Percentiles rank a stretch among this genome's conserved stretches.
Evolutionary conservation across 1,140 invertebrate species (phyloP).

Genomic region (Drosophila erecta): DNA sequence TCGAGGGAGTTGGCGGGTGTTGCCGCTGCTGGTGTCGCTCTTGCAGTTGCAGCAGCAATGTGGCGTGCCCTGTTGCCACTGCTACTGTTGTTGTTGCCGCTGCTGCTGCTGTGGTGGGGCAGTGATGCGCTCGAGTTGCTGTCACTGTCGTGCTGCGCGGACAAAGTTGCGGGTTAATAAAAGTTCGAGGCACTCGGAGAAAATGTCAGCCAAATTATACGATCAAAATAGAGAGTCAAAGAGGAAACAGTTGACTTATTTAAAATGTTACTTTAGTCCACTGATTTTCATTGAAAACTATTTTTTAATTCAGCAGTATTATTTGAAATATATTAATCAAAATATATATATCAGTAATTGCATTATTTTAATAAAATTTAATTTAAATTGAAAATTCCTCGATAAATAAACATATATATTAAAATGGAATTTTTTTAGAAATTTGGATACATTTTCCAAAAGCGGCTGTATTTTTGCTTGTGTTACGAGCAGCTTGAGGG

Average conservation of each 20-base stretch:
- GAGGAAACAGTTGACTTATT: too few species aligned
- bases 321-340: too few species aligned
- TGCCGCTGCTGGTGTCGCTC: constrained; percentile 11
- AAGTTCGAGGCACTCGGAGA: constrained; percentile 13
- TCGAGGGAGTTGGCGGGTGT: constrained; percentile 51
- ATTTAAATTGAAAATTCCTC: too few species aligned
- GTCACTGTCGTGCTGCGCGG: constrained; percentile 75
- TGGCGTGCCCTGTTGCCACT: constrained; percentile 32
- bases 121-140: constrained; percentile 76
- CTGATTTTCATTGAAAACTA: too few species aligned
- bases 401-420: too few species aligned
- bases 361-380: background rate
- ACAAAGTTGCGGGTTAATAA: constrained; percentile 39
- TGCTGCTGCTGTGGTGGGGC: constrained; percentile 47
- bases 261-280: background rate
- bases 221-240: too few species aligned
- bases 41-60: constrained; percentile 23
- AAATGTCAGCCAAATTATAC: background rate
- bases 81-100: constrained; percentile 30
- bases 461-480: background rate
- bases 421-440: too few species aligned
- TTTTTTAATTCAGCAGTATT: too few species aligned
- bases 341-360: too few species aligned
- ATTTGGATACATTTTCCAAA: background rate
- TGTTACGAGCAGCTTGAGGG: background rate